These are phyloP conservation scores for Enoplosus armatus DNA, from an alignment of 2,797 vertebrate species.

Conservation along the genomic window DNA sequence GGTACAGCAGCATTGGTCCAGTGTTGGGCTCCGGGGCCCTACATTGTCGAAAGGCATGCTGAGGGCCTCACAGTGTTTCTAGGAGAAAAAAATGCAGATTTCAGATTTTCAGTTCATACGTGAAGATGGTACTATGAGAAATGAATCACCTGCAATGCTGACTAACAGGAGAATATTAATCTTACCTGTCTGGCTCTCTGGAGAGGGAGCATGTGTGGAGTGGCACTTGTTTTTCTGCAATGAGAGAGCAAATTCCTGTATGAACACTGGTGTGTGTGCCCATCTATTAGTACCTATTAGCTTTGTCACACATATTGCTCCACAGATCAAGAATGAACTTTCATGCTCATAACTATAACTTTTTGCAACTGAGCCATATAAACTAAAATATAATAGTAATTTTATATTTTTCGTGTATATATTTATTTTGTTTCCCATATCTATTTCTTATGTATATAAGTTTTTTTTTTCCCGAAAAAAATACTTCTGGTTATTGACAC, in stretches of 20 bases:
- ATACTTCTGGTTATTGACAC: no score
- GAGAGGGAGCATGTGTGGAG: constrained; percentile 77
- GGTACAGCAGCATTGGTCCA: constrained; percentile 88
- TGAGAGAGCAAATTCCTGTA: background rate
- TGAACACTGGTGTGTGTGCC: background rate
- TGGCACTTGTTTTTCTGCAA: constrained; percentile 83
- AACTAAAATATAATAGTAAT: no score
- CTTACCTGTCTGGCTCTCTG: constrained; percentile 88
- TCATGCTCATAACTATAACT: background rate
- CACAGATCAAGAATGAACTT: background rate
- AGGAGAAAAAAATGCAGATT: constrained; percentile 47
- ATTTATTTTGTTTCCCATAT: no score
- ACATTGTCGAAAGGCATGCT: constrained; percentile 76
- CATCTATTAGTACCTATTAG: background rate
- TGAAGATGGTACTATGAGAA: no score
- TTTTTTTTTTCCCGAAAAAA: no score
- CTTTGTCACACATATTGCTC: background rate
- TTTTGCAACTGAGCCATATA: background rate
- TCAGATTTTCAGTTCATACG: background rate
- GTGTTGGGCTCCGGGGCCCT: constrained; percentile 74
- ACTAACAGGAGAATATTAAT: constrained; percentile 9
- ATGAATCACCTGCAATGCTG: background rate
- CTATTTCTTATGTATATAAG: no score
- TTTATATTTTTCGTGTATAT: no score
- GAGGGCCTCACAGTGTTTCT: constrained; percentile 81